A percentile compares a stretch with the other conserved stretches of the same genome.
These are phyloP conservation scores for Brachionus paranguensis DNA, from an alignment of 1,140 invertebrate genomes.

Conservation along the genomic window DNA sequence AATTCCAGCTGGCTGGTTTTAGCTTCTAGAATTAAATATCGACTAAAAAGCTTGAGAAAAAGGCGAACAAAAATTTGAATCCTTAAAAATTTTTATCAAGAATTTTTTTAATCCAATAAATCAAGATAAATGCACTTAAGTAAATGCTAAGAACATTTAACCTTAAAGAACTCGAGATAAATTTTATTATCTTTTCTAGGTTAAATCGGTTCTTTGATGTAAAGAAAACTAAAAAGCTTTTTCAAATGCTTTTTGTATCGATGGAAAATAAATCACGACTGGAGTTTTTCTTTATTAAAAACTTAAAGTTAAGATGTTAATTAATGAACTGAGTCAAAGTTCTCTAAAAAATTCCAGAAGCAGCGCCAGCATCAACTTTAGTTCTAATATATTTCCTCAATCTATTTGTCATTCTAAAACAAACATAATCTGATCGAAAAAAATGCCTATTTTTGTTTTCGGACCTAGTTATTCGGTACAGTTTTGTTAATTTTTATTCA, in stretches of 20 bases:
- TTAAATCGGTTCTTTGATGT: not conserved
- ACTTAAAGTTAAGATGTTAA: not conserved
- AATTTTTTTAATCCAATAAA: slow-evolving; percentile 4
- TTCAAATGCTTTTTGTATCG: not conserved
- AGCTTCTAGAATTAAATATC: no score
- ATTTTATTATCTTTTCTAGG: not conserved
- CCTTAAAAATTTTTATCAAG: not conserved
- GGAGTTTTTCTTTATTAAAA: not conserved
- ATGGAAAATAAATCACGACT: not conserved
- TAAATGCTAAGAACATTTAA: not conserved
- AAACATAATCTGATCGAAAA: not conserved
- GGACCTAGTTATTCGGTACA: not conserved
- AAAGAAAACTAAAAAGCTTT: not conserved
- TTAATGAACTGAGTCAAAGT: not conserved
- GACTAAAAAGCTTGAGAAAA: not conserved
- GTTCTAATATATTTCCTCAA: not conserved
- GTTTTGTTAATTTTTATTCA: not conserved
- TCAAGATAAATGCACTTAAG: slow-evolving; percentile 7
- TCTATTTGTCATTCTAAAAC: not conserved
- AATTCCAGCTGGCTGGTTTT: no score
- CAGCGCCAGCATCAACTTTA: not conserved
- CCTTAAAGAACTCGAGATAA: slow-evolving; percentile 1
- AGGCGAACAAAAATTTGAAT: not conserved
- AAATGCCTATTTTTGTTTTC: not conserved
- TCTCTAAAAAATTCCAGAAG: not conserved